phyloP scores from a whole-genome alignment of 2,113 vertebrate genomes.

The Syngnathus typhle region DNA sequence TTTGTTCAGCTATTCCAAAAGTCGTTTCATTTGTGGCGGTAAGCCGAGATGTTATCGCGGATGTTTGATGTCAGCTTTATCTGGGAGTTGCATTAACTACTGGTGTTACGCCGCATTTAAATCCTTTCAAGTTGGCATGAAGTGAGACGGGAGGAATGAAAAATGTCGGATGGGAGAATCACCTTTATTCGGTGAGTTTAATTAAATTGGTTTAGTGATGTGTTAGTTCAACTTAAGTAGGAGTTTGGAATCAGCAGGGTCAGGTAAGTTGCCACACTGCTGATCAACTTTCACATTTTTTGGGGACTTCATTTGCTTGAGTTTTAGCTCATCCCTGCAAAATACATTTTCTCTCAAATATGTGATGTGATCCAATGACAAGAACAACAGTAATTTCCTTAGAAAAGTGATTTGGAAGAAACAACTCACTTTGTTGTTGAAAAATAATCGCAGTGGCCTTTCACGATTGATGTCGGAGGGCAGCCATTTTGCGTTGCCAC shows the following conservation, averaged over 20 bases:
- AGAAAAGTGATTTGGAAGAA: too few relatives aligned
- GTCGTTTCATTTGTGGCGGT: conserved; percentile 54
- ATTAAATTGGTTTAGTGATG: conserved; percentile 2
- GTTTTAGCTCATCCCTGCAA: too few relatives aligned
- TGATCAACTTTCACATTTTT: background rate
- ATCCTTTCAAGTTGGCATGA: conserved; percentile 56
- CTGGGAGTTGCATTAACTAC: conserved; percentile 43
- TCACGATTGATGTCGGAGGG: too few relatives aligned
- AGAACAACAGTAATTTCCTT: too few relatives aligned
- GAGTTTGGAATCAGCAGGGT: background rate
- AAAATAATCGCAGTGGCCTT: too few relatives aligned
- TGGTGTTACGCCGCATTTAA: conserved; percentile 45
- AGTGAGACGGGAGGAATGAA: conserved; percentile 38
- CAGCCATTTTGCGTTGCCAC: too few relatives aligned
- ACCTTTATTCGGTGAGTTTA: conserved; percentile 10
- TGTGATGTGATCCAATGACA: too few relatives aligned
- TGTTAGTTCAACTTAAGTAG: background rate
- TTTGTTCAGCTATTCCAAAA: conserved; percentile 19
- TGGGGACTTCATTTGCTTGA: too few relatives aligned
- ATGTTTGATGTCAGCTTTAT: conserved; percentile 57
- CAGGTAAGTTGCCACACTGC: background rate
- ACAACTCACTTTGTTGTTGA: too few relatives aligned
- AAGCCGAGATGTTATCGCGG: conserved; percentile 53
- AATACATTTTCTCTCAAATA: too few relatives aligned
- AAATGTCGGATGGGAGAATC: conserved; percentile 1